phyloP scores from a whole-genome alignment of 2,113 vertebrate genomes.

The Charadrius vociferus region DNA sequence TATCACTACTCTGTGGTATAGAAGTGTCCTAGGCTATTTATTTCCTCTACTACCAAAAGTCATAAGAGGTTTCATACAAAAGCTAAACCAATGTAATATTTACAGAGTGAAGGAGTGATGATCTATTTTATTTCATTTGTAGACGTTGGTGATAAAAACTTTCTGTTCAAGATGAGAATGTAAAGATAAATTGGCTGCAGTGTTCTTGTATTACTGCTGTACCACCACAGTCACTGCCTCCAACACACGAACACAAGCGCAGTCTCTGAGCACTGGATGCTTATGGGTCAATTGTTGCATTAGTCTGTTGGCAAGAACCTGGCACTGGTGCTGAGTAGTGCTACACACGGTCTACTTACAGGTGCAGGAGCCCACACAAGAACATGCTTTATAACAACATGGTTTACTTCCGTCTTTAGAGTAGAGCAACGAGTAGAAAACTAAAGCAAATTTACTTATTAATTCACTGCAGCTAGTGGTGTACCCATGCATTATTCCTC shows the following conservation, averaged over 20 bases:
- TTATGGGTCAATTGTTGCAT: fast-evolving
- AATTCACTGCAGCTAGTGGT: background rate
- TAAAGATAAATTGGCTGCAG: background rate
- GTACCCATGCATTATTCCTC: background rate
- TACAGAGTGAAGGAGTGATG: background rate
- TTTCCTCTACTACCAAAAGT: background rate
- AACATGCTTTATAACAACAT: background rate
- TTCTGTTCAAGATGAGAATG: background rate
- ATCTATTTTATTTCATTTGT: background rate
- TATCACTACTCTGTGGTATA: fast-evolving
- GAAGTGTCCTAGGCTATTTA: background rate
- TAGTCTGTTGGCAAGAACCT: background rate
- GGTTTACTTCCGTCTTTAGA: background rate
- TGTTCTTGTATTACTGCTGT: background rate
- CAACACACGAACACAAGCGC: fast-evolving
- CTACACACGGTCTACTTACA: background rate
- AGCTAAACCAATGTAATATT: background rate
- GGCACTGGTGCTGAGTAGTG: background rate
- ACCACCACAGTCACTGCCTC: background rate
- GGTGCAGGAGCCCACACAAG: background rate
- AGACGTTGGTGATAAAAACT: background rate
- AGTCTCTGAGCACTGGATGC: background rate
- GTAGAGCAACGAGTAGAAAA: no score
- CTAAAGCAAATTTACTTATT: background rate
- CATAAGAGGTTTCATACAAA: background rate